Conservation (phyloP, 2,888 invertebrate species). For the Agriopis aurantiaria region DNA sequence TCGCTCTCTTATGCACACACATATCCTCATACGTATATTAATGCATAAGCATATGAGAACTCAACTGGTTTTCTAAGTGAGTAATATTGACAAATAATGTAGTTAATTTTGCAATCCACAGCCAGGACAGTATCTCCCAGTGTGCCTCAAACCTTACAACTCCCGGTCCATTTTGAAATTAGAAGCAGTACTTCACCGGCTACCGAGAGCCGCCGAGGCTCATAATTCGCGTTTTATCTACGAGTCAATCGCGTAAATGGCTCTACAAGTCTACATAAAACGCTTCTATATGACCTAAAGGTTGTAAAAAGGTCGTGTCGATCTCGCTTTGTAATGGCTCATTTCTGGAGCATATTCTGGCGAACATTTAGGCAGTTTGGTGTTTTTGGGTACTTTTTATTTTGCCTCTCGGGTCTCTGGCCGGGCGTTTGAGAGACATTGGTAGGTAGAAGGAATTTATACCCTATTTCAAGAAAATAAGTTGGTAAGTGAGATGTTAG, state of each 20-base stretch:
- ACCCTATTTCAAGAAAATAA: not conserved
- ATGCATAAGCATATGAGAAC: too few relatives aligned
- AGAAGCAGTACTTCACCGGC: constrained; percentile 58
- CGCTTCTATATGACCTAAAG: constrained; percentile 28
- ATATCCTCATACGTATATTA: too few relatives aligned
- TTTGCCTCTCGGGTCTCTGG: constrained; percentile 6
- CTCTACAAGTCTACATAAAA: constrained; percentile 24
- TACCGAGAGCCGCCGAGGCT: constrained; percentile 43
- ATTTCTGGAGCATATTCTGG: constrained; percentile 6
- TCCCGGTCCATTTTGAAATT: constrained; percentile 60
- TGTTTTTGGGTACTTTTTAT: constrained; percentile 15
- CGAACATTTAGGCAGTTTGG: constrained; percentile 4
- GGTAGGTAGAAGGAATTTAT: not conserved
- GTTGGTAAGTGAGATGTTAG: not conserved
- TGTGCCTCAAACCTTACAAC: constrained; percentile 36
- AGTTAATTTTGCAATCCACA: too few relatives aligned
- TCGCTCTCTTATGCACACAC: too few relatives aligned
- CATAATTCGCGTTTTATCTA: constrained; percentile 60
- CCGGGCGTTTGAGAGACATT: constrained; percentile 16
- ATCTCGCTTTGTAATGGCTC: constrained; percentile 20
- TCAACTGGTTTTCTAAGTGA: too few relatives aligned
- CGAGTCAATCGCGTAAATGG: constrained; percentile 59
- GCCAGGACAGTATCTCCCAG: constrained; percentile 29
- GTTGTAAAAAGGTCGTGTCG: constrained; percentile 26
- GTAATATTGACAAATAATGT: too few relatives aligned